Evolutionary conservation across 2,888 invertebrate genomes (phyloP).

Genomic region (Callosobruchus maculatus): DNA sequence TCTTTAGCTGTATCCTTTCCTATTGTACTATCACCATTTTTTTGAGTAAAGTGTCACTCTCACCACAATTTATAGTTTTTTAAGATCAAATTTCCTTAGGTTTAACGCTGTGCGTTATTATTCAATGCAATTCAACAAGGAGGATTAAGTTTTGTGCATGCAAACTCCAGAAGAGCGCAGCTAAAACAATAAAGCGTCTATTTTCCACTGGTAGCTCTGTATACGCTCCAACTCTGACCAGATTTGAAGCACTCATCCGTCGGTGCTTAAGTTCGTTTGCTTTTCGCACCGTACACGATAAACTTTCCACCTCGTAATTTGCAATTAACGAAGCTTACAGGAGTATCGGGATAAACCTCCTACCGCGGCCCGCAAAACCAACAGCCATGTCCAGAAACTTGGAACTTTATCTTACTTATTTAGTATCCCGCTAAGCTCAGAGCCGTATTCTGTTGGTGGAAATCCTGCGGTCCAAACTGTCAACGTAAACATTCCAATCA

Average conservation of each 20-base stretch:
- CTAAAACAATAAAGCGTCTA: too few species aligned
- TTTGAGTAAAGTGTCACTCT: too few species aligned
- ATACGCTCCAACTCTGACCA: not conserved
- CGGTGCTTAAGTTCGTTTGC: not conserved
- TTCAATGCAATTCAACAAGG: too few species aligned
- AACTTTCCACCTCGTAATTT: not conserved
- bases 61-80: too few species aligned
- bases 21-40: too few species aligned
- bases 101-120: too few species aligned
- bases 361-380: not conserved
- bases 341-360: not conserved
- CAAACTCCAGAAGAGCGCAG: too few species aligned
- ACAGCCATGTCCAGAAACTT: not conserved
- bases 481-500: not conserved
- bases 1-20: too few species aligned
- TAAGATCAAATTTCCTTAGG: too few species aligned
- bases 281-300: not conserved
- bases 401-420: not conserved
- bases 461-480: not conserved
- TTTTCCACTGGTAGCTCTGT: not conserved
- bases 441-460: not conserved
- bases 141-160: too few species aligned
- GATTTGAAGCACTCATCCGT: not conserved
- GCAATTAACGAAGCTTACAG: not conserved
- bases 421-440: not conserved